Percentiles rank a stretch among this genome's conserved stretches.
Conservation (phyloP, 92 coral and sea anemone genomes). For the Zoanthus sociatus region DNA sequence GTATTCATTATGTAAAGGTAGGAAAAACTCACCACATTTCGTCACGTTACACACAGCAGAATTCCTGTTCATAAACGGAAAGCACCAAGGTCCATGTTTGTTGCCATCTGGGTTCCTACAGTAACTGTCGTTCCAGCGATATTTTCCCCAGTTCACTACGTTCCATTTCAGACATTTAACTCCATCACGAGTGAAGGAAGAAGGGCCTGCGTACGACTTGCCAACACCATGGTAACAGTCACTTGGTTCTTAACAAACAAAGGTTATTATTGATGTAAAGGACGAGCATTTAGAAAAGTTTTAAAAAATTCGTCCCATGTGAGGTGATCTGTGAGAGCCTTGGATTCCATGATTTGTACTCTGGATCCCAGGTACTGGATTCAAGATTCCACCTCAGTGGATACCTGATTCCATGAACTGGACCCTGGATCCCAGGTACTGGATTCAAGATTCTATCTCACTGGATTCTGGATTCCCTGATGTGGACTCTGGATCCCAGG, state of each 20-base stretch:
- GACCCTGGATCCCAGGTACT: no score
- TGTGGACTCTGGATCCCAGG: no score
- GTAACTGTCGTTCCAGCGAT: slow-evolving; percentile 40
- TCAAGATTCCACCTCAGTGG: no score
- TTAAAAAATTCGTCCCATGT: no score
- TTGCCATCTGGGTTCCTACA: slow-evolving; percentile 38
- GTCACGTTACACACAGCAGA: slow-evolving; percentile 42
- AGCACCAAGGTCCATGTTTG: slow-evolving; percentile 43
- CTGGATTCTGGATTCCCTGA: no score
- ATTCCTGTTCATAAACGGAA: slow-evolving; percentile 28
- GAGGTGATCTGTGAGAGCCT: no score
- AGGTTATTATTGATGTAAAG: no score
- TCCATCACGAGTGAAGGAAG: slow-evolving; percentile 31
- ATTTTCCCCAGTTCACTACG: slow-evolving; percentile 31
- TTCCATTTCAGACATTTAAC: slow-evolving; percentile 33
- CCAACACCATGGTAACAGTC: slow-evolving; percentile 43
- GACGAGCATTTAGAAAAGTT: no score
- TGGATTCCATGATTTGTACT: no score
- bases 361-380: no score
- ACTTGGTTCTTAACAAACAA: slow-evolving; percentile 9
- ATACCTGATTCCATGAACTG: no score
- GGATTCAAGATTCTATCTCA: no score
- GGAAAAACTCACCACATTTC: slow-evolving; percentile 22
- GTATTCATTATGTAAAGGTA: neutral
- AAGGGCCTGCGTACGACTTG: slow-evolving; percentile 31